Evolutionary conservation across 1,140 invertebrate species (phyloP).

Genomic region (Euglossa dilemma): DNA sequence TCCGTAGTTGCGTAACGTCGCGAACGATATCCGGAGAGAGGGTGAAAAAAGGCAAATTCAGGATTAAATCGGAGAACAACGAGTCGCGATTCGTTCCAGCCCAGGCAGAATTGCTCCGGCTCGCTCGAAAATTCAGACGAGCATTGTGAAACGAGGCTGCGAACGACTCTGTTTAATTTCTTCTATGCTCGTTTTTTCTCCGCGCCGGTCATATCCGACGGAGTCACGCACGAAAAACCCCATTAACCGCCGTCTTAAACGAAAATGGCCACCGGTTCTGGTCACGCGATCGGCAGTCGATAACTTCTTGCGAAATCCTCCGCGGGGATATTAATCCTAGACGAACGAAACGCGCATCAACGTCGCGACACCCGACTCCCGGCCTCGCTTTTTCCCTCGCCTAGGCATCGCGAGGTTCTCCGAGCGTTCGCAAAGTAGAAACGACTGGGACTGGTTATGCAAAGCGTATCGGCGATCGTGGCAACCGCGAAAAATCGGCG

Average conservation of each 20-base stretch:
- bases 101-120: background rate
- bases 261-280: constrained; percentile 10
- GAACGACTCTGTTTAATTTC: background rate
- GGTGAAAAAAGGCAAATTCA: background rate
- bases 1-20: background rate
- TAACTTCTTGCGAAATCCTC: constrained; percentile 15
- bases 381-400: background rate
- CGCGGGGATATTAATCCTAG: background rate
- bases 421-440: background rate
- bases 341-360: background rate
- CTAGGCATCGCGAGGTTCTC: too few species aligned
- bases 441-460: constrained; percentile 39
- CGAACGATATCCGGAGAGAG: background rate
- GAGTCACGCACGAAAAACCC: constrained; percentile 7
- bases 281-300: constrained; percentile 22
- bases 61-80: background rate
- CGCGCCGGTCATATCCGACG: too few species aligned
- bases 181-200: background rate
- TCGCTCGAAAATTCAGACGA: background rate
- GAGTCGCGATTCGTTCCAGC: background rate
- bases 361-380: constrained; percentile 1
- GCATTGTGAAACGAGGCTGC: background rate
- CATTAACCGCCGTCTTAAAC: background rate
- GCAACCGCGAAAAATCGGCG: background rate
- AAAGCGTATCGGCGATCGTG: constrained; percentile 31